Evolutionary conservation across 2,888 invertebrate genomes (phyloP).

Genomic region (Oscheius sp.): DNA sequence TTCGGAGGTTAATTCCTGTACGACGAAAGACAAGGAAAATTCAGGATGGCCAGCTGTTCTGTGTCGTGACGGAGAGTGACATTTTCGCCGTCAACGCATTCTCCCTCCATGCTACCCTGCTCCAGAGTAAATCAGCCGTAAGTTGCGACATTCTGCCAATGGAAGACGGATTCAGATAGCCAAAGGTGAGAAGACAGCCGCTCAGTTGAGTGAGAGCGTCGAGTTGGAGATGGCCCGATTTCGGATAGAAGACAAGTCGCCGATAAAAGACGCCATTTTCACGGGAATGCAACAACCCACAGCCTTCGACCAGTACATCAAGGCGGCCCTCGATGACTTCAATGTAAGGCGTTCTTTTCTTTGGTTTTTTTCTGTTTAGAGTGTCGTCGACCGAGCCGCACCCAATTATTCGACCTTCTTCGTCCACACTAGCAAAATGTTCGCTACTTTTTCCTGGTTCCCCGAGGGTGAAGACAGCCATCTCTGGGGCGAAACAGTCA

Average conservation of each 20-base stretch:
- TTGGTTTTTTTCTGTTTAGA: conserved; percentile 40
- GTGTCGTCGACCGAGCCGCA: conserved; percentile 48
- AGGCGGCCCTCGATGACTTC: conserved; percentile 52
- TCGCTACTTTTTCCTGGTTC: conserved; percentile 64
- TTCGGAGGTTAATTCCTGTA: conserved; percentile 37
- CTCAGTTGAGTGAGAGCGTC: conserved; percentile 57
- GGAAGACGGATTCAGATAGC: conserved; percentile 40
- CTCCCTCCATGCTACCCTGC: conserved; percentile 57
- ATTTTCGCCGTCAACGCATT: conserved; percentile 58
- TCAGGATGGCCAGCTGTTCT: conserved; percentile 59
- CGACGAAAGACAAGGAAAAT: conserved; percentile 16
- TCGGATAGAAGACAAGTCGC: conserved; percentile 45
- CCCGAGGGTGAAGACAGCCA: conserved; percentile 48
- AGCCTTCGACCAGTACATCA: conserved; percentile 60
- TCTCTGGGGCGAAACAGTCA: conserved; percentile 47
- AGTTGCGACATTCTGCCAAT: neutral
- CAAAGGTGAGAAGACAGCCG: conserved; percentile 53
- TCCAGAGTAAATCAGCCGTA: conserved; percentile 54
- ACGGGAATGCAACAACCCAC: conserved; percentile 54
- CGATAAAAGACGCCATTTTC: conserved; percentile 49
- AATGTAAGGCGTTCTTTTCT: conserved; percentile 39
- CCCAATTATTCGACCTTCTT: conserved; percentile 63
- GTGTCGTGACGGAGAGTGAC: conserved; percentile 42
- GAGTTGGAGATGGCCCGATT: conserved; percentile 57
- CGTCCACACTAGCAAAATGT: conserved; percentile 50